Evolutionary conservation across 2,113 vertebrate species (phyloP), one percentile per base, ranked within the genome.

Genomic region (Chaenocephalus aceratus): DNA sequence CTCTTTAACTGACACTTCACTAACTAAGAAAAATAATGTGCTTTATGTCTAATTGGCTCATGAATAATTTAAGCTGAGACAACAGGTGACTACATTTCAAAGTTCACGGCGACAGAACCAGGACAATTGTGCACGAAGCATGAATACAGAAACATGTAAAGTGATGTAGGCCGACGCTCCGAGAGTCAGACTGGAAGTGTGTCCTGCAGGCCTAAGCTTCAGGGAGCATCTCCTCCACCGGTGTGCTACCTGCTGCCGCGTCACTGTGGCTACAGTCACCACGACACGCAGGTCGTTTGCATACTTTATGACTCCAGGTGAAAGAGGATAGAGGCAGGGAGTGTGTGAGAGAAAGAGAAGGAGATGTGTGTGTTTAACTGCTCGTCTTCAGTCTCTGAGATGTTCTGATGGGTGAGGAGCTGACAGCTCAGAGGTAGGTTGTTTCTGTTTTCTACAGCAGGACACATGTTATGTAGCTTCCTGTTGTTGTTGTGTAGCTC

Each of bases 261-360:
- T 88, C 63, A 75, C 88, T 71, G 70, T 88, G 78, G 86, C 61
- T 83, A 88, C 89, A 26, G 94, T 95, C 79, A 23, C 92, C 48
- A 93, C 56, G 67, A 74, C 63, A 36, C 85, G 85, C 74, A 85
- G 68, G 72, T 92, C 75, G 94, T 95, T 94, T 95, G 89, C 94
- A 93, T 95, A 89, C 44, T 93, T 92, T 92, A 91, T 91, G 84
- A 91, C 75, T 90, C 64, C 34, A 72, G 89, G 92, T 91, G 77
- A 92, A 80, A 86, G 82, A 66, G 62, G 21, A 76, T 5, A 54
- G 72, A 79, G 76, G 59, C 15, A 78, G 78, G 71, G 48, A 53
- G 34, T 15, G 59, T 4, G 62, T 34, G 60, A 1, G 23, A 41
- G 30, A 3, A 30, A 30, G 30, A 30, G 30, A 30, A 30, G 1